A percentile compares a stretch with the other conserved stretches of the same genome.
phyloP scores from a whole-genome alignment of 2,888 invertebrate genomes.

The Drosophila helvetica region DNA sequence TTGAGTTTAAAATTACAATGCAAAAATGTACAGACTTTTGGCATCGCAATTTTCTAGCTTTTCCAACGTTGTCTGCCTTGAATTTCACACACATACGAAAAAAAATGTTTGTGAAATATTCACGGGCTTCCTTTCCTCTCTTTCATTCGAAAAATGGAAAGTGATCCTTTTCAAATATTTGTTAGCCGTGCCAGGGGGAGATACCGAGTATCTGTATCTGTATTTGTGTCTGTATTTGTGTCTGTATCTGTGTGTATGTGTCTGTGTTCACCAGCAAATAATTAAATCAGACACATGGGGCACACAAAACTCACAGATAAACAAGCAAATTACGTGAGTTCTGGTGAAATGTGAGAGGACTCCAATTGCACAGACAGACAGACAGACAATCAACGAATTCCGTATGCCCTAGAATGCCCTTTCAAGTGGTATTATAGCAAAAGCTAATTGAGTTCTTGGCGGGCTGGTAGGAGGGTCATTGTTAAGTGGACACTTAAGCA shows the following conservation, averaged over 20 bases:
- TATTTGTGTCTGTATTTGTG: slow-evolving; percentile 33
- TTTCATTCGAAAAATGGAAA: slow-evolving; percentile 58
- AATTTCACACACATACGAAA: slow-evolving; percentile 32
- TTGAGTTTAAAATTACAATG: slow-evolving; percentile 58
- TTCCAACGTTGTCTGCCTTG: background rate
- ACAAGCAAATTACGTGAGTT: slow-evolving; percentile 45
- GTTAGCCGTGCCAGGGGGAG: slow-evolving; percentile 32
- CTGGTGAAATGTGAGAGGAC: slow-evolving; percentile 8
- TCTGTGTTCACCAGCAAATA: slow-evolving; percentile 41
- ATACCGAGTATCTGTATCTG: background rate
- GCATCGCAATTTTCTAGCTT: slow-evolving; percentile 11
- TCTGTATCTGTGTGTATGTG: slow-evolving; percentile 27
- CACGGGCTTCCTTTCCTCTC: slow-evolving; percentile 15
- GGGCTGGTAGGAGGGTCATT: background rate
- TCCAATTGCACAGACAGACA: background rate
- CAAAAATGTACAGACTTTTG: slow-evolving; percentile 21
- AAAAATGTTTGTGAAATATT: slow-evolving; percentile 44
- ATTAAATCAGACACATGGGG: slow-evolving; percentile 45
- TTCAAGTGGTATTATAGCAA: background rate
- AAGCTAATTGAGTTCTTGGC: background rate
- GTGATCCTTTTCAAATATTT: slow-evolving; percentile 72
- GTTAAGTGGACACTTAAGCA: no score
- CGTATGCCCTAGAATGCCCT: slow-evolving; percentile 4
- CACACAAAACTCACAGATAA: slow-evolving; percentile 45
- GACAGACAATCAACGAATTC: slow-evolving; percentile 1